Percentiles rank a stretch among this genome's conserved stretches.
Evolutionary conservation across 2,797 vertebrate species (phyloP).

Genomic region (Xenopus petersii): DNA sequence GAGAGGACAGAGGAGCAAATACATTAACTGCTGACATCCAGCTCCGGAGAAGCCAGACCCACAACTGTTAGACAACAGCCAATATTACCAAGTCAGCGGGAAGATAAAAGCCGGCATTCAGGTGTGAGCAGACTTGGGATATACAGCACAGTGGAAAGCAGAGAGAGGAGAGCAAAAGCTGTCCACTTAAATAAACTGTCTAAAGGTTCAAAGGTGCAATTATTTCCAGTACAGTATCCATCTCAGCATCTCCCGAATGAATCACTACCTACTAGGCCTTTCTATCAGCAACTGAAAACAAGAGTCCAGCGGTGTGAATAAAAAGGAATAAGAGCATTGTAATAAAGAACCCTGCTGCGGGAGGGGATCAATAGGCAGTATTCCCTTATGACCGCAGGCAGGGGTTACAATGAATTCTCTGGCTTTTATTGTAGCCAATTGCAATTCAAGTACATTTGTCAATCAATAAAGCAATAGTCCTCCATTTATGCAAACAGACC

Average conservation of each 20-base stretch:
- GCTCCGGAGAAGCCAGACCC: background rate
- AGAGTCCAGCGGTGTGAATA: background rate
- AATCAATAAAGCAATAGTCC: constrained; percentile 46
- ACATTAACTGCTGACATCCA: background rate
- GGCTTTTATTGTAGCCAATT: constrained; percentile 40
- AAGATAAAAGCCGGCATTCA: background rate
- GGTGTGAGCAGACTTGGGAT: background rate
- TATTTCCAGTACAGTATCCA: constrained; percentile 1
- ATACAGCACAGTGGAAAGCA: background rate
- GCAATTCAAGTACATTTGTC: constrained; percentile 42
- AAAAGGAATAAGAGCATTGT: constrained; percentile 18
- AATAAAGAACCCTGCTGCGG: constrained; percentile 31
- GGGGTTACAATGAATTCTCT: constrained; percentile 31
- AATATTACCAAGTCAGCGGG: constrained; percentile 4
- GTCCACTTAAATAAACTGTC: constrained; percentile 1
- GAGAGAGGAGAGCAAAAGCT: background rate
- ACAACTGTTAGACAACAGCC: constrained; percentile 15
- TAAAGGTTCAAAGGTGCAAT: too few relatives aligned
- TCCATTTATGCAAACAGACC: constrained; percentile 17
- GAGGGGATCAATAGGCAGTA: constrained; percentile 30
- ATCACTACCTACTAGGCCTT: background rate
- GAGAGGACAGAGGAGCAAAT: background rate
- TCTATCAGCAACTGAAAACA: background rate
- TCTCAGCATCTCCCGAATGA: background rate
- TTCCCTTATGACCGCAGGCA: constrained; percentile 11